Evolutionary conservation across 2,888 invertebrate genomes (phyloP).

Genomic region (Druceiella hillmani): DNA sequence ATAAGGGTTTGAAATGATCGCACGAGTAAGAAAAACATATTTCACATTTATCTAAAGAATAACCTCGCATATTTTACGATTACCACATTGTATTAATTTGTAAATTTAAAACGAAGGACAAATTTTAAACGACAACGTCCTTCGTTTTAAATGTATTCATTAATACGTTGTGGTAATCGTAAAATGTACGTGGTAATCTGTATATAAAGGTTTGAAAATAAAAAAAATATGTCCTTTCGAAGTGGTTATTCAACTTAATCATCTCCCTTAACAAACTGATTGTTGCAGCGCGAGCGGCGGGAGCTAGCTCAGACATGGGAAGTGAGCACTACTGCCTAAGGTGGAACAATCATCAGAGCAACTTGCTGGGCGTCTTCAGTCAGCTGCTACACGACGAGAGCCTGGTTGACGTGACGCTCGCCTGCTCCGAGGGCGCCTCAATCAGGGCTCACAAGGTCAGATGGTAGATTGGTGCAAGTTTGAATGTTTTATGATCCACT

Average conservation of each 20-base stretch:
- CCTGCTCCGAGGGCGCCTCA: constrained; percentile 93
- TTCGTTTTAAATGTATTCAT: too few relatives aligned
- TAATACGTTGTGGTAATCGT: too few relatives aligned
- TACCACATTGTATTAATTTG: too few relatives aligned
- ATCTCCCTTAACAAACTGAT: constrained; percentile 8
- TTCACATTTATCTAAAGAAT: too few relatives aligned
- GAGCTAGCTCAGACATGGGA: constrained; percentile 93
- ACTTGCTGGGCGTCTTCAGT: constrained; percentile 95
- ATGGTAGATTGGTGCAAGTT: too few relatives aligned
- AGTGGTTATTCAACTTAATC: background rate
- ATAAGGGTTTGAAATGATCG: too few relatives aligned
- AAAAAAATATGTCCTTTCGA: background rate
- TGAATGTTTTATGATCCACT: too few relatives aligned
- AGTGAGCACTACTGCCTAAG: constrained; percentile 98
- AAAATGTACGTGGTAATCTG: too few relatives aligned
- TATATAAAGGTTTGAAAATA: background rate
- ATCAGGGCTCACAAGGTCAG: constrained; percentile 87
- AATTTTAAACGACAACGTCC: too few relatives aligned
- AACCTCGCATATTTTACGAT: too few relatives aligned
- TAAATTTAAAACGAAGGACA: too few relatives aligned
- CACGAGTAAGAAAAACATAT: too few relatives aligned
- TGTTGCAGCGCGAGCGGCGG: constrained; percentile 56
- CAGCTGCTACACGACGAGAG: constrained; percentile 93
- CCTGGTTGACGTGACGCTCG: constrained; percentile 93
- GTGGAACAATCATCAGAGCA: constrained; percentile 99